Percentiles rank a stretch among this genome's conserved stretches.
These are phyloP conservation scores for Tetraneura akinire DNA, from an alignment of 1,140 invertebrate species.

Conservation along the genomic window DNA sequence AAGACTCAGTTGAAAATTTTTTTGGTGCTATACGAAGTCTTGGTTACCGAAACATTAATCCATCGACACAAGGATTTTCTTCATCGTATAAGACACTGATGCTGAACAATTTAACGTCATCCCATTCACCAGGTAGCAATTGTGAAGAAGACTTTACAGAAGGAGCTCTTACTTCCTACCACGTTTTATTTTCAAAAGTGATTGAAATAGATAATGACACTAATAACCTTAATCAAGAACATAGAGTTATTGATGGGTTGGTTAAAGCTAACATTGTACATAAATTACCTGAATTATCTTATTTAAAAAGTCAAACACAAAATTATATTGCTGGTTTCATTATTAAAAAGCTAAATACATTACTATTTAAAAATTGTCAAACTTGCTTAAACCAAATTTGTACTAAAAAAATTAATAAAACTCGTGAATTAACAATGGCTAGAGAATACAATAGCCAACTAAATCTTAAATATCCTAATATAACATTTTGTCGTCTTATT, in stretches of 20 bases:
- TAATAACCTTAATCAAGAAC: neutral
- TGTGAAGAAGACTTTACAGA: slow-evolving; percentile 10
- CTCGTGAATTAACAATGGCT: neutral
- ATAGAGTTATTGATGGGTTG: neutral
- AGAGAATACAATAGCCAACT: slow-evolving; percentile 7
- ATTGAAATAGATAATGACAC: neutral
- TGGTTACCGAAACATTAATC: slow-evolving; percentile 44
- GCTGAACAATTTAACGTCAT: slow-evolving; percentile 20
- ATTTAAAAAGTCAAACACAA: neutral
- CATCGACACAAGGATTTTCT: slow-evolving; percentile 21
- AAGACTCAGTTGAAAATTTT: slow-evolving; percentile 50
- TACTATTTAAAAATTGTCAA: slow-evolving; percentile 2
- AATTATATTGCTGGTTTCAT: slow-evolving; percentile 3
- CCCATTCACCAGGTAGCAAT: slow-evolving; percentile 2
- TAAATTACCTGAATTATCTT: slow-evolving; percentile 6
- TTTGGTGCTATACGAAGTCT: slow-evolving; percentile 37
- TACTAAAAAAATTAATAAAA: neutral
- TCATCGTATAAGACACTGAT: neutral
- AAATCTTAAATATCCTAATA: slow-evolving; percentile 1
- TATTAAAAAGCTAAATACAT: neutral
- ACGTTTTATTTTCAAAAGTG: neutral
- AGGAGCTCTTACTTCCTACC: neutral
- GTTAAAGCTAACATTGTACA: neutral
- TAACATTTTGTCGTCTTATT: neutral
- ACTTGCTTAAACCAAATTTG: neutral